Base-by-base conservation (phyloP, 2,113 vertebrate genomes). In the Raphicerus campestris region DNA sequence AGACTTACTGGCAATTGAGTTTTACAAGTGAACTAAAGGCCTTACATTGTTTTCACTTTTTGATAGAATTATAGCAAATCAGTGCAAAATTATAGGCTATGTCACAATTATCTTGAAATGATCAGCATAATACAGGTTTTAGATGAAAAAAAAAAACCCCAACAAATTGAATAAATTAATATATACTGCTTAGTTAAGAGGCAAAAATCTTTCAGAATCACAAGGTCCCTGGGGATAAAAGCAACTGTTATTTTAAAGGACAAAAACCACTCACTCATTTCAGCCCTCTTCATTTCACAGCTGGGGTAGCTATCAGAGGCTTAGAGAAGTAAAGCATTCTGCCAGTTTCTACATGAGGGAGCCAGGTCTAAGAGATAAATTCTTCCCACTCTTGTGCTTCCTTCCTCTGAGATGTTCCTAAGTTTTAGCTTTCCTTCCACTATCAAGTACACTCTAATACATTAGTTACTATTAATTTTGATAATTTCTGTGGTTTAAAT, bases 31-130 rank as follows among this genome's bases (percentile, higher is more conserved):
- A 97, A 88, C n/a, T 47, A 26, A 87, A 86, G 39, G 16, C 56
- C 95, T 96, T 89, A 51, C 87, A 61, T n/a, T 73, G 20, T 88
- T 93, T 90, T 88, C 35, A 86, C 66, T 86, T 97, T 85, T 78
- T 93, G 63, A 83, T 14, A 73, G 2, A 42, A 90, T 66, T 82
- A 84, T 26, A 66, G 19, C 51, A 92, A 47, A 53, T 30, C 16
- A 42, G 70, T 47, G 3, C 42, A 63, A 8, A 8, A 78, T 60
- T 5, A 30, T 9, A 42, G n/a, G 55, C 66, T 89, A 88, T 70
- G 81, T 96, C 32, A 94, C 45, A 88, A 63, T 91, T 73, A 92
- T n/a, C 49, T 82, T 73, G 87, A 55, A 91, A 92, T 53, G 14
- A 90, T 16, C 51, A 56, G 39, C 30, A 90, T 70, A 47, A 45